Conservation (phyloP, 2,888 invertebrate species). For the Chrysodeixis includens region DNA sequence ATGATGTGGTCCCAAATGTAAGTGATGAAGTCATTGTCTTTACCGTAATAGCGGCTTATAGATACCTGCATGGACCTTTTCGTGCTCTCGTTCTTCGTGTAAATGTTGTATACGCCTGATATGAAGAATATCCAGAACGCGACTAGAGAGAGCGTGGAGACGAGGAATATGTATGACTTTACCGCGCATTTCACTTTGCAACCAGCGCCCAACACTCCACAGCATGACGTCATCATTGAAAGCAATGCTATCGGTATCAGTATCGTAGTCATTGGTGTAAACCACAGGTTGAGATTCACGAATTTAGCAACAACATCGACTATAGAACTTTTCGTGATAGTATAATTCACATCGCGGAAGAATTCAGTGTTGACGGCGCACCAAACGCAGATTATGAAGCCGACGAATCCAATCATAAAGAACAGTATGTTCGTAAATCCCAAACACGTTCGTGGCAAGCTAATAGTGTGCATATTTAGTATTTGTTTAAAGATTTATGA, state of each 20-base stretch:
- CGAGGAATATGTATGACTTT: constrained; percentile 79
- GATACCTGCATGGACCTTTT: constrained; percentile 65
- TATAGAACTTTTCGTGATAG: constrained; percentile 75
- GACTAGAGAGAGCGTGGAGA: constrained; percentile 66
- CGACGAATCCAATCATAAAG: constrained; percentile 71
- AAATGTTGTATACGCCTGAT: constrained; percentile 78
- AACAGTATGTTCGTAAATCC: constrained; percentile 80
- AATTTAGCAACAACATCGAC: constrained; percentile 74
- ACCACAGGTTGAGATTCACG: constrained; percentile 77
- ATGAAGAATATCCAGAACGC: constrained; percentile 80
- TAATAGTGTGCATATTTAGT: constrained; percentile 77
- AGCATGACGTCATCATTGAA: constrained; percentile 79
- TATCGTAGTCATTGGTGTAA: constrained; percentile 76
- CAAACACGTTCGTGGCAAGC: constrained; percentile 81
- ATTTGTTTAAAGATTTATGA: constrained; percentile 7
- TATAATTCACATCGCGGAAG: constrained; percentile 81
- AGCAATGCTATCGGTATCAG: constrained; percentile 72
- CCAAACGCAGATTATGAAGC: constrained; percentile 77
- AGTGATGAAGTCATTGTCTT: constrained; percentile 77
- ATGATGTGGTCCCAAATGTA: constrained; percentile 77
- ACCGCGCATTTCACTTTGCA: constrained; percentile 81
- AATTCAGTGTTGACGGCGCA: constrained; percentile 79
- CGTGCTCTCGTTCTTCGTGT: constrained; percentile 72
- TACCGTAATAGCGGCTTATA: constrained; percentile 73
- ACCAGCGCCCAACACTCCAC: constrained; percentile 81